Conservation (phyloP, 2,888 invertebrate genomes). For the Bellardia bayeri region DNA sequence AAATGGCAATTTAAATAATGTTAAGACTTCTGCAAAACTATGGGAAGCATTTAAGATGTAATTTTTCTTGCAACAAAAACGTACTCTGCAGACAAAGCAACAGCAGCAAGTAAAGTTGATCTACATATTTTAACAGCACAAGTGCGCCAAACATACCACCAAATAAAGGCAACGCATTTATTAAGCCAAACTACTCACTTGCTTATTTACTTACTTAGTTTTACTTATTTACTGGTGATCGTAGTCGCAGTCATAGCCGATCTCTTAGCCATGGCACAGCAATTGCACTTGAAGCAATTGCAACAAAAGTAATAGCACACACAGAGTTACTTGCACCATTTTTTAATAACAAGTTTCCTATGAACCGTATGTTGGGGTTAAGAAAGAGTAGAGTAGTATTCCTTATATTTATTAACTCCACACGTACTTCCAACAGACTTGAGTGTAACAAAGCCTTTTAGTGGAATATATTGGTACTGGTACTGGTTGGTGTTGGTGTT, state of each 20-base stretch:
- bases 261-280: constrained; percentile 15
- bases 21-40: constrained; percentile 71
- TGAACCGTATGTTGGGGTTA: constrained; percentile 12
- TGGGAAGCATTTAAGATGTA: constrained; percentile 73
- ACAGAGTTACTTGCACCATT: neutral
- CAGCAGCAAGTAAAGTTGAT: constrained; percentile 51
- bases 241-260: neutral
- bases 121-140: constrained; percentile 73
- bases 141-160: constrained; percentile 71
- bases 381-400: constrained; percentile 19
- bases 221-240: neutral
- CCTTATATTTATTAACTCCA: constrained; percentile 58
- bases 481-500: neutral
- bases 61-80: constrained; percentile 50
- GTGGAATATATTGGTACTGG: neutral
- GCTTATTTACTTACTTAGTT: neutral
- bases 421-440: neutral
- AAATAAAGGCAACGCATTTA: constrained; percentile 73
- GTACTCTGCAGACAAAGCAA: constrained; percentile 17
- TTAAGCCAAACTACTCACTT: constrained; percentile 54
- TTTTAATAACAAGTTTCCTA: neutral
- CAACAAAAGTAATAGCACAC: neutral
- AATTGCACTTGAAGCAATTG: constrained; percentile 58
- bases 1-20: constrained; percentile 71
- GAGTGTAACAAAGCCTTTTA: neutral